Evolutionary conservation across 2,113 vertebrate genomes (phyloP), one percentile per base, ranked within the genome.

Genomic region (Gnathonemus echidnorhynchus): DNA sequence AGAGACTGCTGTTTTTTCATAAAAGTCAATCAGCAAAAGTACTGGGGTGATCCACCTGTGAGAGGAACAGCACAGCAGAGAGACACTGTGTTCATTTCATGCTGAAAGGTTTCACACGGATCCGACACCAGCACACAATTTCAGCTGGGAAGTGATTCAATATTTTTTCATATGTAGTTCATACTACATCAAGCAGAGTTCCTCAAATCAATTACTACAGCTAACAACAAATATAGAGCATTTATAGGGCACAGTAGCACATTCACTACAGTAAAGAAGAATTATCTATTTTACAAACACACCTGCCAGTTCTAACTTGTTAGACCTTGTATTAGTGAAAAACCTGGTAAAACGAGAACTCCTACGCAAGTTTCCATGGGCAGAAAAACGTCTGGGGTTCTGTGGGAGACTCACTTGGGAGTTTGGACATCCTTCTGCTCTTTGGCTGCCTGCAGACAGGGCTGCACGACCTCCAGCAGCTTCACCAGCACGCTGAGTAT

Each of bases 401-500:
- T 2, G 19, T 21, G 45, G 2, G n/a, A 10, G 15, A 94, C 97
- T 97, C 93, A 98, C 97, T 98, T 98, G 46, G 98, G 98, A 24
- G 98, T 98, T 91, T 98, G 97, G 86, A 98, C 96, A 88, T 98
- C 98, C 93, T 98, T 98, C 93, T 98, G 98, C 91, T 98, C 98
- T 92, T 98, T 98, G 90, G 97, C 97, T 11, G 97, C 97, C 92
- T 98, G 98, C 56, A 98, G 93, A 91, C 97, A 98, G 48, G 98
- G 97, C 92, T 98, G 98, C 90, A 98, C 97, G 90, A 98, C 98
- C 93, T 98, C 98, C 88, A 98, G 96, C 49, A 98, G 95, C 93
- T 98, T 98, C 80, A 98, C 98, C 90, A 98, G 93, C 89, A 98
- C 96, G 90, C 97, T 95, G 90, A 98, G 97, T 91, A 98, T 97